phyloP scores from a whole-genome alignment of 2,888 invertebrate species.

The Erpobdella octoculata region DNA sequence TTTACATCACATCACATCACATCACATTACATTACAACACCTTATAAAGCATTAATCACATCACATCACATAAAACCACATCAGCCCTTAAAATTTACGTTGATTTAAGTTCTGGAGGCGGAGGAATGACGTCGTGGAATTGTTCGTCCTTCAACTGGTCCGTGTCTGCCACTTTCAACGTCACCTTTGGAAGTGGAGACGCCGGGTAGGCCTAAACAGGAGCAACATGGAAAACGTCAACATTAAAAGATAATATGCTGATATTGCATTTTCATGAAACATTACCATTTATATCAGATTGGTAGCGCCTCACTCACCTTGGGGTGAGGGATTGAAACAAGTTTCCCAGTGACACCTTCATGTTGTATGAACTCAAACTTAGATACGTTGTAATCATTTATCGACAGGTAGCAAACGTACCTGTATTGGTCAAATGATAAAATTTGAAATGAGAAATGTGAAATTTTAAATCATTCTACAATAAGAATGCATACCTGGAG shows the following conservation, averaged over 20 bases:
- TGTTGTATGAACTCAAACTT: conserved; percentile 40
- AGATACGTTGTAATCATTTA: conserved; percentile 49
- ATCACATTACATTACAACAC: too few relatives aligned
- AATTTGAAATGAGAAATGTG: too few relatives aligned
- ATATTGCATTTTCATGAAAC: too few relatives aligned
- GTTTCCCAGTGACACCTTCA: conserved; percentile 42
- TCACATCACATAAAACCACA: background rate
- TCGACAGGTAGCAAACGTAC: conserved; percentile 62
- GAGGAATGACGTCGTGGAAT: conserved; percentile 27
- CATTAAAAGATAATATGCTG: background rate
- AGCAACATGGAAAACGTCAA: background rate
- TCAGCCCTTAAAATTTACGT: too few relatives aligned
- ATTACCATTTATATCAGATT: too few relatives aligned
- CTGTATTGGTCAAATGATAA: too few relatives aligned
- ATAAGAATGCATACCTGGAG: conserved; percentile 54
- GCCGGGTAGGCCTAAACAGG: background rate
- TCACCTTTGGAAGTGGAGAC: conserved; percentile 72
- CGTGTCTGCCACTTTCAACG: conserved; percentile 69
- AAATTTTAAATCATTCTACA: too few relatives aligned
- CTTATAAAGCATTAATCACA: background rate
- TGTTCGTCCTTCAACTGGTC: conserved; percentile 18
- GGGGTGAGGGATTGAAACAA: conserved; percentile 44
- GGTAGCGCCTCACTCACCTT: conserved; percentile 42
- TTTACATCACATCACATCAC: too few relatives aligned
- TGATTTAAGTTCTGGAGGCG: conserved; percentile 37